These are phyloP conservation scores for Cryptotis parvus DNA, from an alignment of 2,113 vertebrate species.

Conservation along the genomic window DNA sequence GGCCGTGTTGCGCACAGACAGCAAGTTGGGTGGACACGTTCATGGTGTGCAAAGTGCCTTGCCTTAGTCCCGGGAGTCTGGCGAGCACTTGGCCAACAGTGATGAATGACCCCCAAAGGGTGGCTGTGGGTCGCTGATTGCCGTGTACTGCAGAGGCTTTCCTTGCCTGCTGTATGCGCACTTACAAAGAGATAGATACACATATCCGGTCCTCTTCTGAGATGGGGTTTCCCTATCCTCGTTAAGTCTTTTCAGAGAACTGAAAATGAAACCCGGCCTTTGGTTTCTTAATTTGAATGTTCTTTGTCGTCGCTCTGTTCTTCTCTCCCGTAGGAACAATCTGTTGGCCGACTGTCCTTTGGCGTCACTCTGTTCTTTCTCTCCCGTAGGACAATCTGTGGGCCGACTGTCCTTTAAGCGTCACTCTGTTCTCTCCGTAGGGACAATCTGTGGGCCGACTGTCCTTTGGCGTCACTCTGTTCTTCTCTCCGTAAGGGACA, in stretches of 20 bases:
- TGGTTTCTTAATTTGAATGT: not conserved
- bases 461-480: conserved; percentile 79
- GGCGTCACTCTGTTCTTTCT: conserved; percentile 33
- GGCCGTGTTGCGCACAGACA: not conserved
- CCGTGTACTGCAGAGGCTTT: not conserved
- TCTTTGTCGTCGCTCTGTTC: conserved; percentile 41
- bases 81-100: not conserved
- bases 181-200: not conserved
- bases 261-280: not conserved
- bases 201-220: not conserved
- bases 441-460: conserved; percentile 97
- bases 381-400: conserved; percentile 94
- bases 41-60: not conserved
- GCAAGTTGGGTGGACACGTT: not conserved
- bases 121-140: not conserved
- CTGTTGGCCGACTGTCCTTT: conserved; percentile 95
- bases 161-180: not conserved
- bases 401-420: conserved; percentile 92
- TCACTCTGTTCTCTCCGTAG: conserved; percentile 82
- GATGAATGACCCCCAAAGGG: not conserved
- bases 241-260: conserved; percentile 15
- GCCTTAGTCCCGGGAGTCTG: not conserved
- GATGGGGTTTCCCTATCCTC: conserved; percentile 6
- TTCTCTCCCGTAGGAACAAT: conserved; percentile 92
- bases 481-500: conserved; percentile 90